Percentiles rank a stretch among this genome's conserved stretches.
These are phyloP conservation scores for Sebastiscus tertius DNA, from an alignment of 2,797 vertebrate genomes.

Conservation along the genomic window DNA sequence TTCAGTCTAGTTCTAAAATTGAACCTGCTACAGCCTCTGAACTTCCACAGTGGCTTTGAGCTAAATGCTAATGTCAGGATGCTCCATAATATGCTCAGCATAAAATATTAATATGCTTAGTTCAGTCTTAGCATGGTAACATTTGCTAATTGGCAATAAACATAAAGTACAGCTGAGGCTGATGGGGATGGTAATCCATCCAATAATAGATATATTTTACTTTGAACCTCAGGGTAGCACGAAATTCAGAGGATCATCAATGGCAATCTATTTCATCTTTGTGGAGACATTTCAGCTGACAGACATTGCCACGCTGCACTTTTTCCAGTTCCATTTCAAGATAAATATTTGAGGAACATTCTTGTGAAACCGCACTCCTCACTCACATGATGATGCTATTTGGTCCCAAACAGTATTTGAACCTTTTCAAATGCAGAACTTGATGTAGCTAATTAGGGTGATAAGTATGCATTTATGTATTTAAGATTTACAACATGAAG, in stretches of 20 bases:
- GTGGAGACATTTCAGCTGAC: not conserved
- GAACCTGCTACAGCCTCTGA: too few relatives aligned
- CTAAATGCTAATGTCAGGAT: not conserved
- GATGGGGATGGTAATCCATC: not conserved
- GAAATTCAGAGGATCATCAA: not conserved
- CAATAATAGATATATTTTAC: not conserved
- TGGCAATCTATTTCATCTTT: not conserved
- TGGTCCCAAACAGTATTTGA: not conserved
- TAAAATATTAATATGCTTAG: not conserved
- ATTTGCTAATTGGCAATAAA: not conserved
- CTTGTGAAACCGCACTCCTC: not conserved
- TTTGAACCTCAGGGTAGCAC: not conserved
- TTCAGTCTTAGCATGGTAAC: not conserved
- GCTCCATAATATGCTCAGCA: not conserved
- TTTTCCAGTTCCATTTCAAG: not conserved
- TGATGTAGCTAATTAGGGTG: not conserved
- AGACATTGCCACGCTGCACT: too few relatives aligned
- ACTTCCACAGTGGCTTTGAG: not conserved
- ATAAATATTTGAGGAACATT: not conserved
- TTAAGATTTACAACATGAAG: conserved; percentile 1
- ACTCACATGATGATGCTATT: not conserved
- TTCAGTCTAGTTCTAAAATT: too few relatives aligned
- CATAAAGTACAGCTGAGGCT: not conserved
- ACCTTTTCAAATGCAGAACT: not conserved
- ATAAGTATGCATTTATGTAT: conserved; percentile 1